Base-by-base conservation (phyloP, 1,140 invertebrate genomes). In the Philopotamus ludificatus region DNA sequence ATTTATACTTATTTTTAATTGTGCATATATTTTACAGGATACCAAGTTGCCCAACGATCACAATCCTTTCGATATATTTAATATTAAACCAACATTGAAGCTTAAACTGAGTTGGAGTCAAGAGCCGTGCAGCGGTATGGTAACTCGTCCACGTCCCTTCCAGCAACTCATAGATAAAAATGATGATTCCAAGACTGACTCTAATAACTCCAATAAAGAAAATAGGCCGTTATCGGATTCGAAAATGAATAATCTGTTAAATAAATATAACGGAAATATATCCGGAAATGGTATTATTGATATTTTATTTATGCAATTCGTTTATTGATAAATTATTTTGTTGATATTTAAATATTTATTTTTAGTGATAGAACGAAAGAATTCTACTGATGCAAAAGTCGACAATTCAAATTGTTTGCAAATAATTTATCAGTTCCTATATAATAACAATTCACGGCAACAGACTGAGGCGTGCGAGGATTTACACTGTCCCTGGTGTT, bases 371-470 rank as follows among this genome's bases (percentile, higher is more conserved):
- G 59, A 51, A 15, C 16, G 28, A 28, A 25, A 15, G 20, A 28
- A n/a, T 20, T 10, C 25, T 28, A 51, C 50, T 22, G 41, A 34
- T 34, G 34, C 59, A 34, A 51, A 62, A 41, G 12, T 16, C 2
- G 49, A 62, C 9, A 25, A 4, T 57, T 20, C 41, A 58, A 83
- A 79, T 72, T 80, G 76, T 71, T 79, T 79, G 66, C 89, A 92
- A 79, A 92, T 97, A 60, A 91, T 95, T 63, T 98, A 97, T 81
- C 94, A 97, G 78, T 97, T 98, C 81, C 85, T 95, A 63, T 97
- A 96, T 74, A 95, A 95, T 76, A 96, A 95, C 75, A 95, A 95
- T 75, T 93, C 91, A 28, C 82, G 94, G 23, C 95, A 97, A 75
- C 94, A 96, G 78, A 98, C 94, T 0, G 94, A 97, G 79, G 92